Percentiles rank a stretch among this genome's conserved stretches.
phyloP scores from a whole-genome alignment of 2,113 vertebrate species.

The Psittacula cyanocephala region DNA sequence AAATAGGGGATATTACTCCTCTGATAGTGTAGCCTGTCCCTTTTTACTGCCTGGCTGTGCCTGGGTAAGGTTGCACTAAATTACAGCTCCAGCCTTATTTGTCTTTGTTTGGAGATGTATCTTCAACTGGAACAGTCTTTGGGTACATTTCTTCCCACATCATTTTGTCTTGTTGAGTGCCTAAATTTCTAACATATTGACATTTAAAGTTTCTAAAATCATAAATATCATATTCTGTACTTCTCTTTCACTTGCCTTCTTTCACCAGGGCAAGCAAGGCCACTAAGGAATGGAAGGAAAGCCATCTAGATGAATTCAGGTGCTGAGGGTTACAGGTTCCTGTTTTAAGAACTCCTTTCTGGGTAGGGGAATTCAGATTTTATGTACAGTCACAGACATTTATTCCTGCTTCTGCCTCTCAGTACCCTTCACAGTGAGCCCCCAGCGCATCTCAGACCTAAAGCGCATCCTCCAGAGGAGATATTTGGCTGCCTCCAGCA shows the following conservation, averaged over 20 bases:
- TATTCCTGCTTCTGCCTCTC: not conserved
- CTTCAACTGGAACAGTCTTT: not conserved
- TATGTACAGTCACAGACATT: not conserved
- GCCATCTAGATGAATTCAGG: not conserved
- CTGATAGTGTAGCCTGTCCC: not conserved
- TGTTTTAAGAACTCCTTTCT: not conserved
- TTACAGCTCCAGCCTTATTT: not conserved
- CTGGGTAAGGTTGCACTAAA: not conserved
- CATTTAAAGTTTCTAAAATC: not conserved
- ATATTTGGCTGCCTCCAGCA: not conserved
- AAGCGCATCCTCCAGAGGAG: not conserved
- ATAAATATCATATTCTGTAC: not conserved
- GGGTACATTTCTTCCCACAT: not conserved
- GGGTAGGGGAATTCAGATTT: not conserved
- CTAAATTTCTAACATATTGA: not conserved
- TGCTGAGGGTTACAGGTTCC: not conserved
- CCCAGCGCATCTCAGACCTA: not conserved
- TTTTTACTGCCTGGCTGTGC: not conserved
- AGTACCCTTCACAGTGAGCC: not conserved
- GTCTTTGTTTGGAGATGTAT: not conserved
- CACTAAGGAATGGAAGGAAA: not conserved
- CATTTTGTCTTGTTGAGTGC: not conserved
- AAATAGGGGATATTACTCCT: not conserved
- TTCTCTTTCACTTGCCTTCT: not conserved
- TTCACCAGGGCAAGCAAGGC: not conserved